Evolutionary conservation across 2,888 invertebrate species (phyloP).

Genomic region (Heliconius ismenius): DNA sequence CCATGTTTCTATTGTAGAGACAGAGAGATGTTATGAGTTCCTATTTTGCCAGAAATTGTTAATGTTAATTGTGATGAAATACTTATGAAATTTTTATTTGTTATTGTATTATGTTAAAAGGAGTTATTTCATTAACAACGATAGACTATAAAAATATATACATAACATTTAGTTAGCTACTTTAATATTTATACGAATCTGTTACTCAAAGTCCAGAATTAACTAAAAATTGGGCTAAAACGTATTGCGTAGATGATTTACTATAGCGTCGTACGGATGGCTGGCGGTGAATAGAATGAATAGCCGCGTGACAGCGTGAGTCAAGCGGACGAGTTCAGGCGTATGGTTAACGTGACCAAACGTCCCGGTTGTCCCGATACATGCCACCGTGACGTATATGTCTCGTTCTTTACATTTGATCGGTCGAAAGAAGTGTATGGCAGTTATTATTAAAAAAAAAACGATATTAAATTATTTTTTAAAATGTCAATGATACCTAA

Average conservation of each 20-base stretch:
- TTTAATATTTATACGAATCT: not conserved
- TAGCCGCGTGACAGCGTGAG: conserved; percentile 28
- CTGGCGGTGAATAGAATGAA: conserved; percentile 28
- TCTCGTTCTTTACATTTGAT: no score
- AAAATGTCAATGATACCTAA: no score
- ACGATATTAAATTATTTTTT: no score
- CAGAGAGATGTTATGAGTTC: no score
- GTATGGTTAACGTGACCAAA: conserved; percentile 26
- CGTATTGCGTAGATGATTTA: conserved; percentile 23
- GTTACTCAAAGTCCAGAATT: not conserved
- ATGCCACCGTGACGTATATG: no score
- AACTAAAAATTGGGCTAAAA: conserved; percentile 11
- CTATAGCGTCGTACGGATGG: conserved; percentile 25
- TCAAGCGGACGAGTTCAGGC: conserved; percentile 47
- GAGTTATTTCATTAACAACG: not conserved
- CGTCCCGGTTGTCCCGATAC: no score
- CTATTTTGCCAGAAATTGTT: not conserved
- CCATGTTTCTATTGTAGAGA: no score
- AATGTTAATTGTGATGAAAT: not conserved
- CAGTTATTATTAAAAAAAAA: no score
- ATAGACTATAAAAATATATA: not conserved
- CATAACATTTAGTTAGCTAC: not conserved
- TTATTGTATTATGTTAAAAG: not conserved
- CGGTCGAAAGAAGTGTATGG: no score
- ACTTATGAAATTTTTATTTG: not conserved